Evolutionary conservation across 2,113 vertebrate species (phyloP).

Genomic region (Motacilla alba): DNA sequence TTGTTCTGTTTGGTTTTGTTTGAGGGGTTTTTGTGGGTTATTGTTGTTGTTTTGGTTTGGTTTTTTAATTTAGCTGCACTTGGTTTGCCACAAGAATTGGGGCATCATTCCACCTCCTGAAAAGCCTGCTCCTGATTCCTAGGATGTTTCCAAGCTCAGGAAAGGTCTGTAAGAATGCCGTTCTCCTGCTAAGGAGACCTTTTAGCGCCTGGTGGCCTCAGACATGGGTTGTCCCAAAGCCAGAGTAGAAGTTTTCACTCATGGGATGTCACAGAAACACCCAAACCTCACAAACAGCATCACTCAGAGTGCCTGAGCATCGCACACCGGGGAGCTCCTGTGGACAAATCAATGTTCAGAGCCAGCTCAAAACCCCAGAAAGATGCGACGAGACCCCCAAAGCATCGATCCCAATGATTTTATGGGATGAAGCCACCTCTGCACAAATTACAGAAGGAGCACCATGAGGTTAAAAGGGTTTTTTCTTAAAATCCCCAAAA

Average conservation of each 20-base stretch:
- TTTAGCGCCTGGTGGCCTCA: background rate
- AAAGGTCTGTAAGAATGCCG: background rate
- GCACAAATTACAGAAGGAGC: background rate
- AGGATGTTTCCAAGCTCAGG: background rate
- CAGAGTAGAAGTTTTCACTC: background rate
- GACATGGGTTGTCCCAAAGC: background rate
- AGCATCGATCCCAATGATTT: background rate
- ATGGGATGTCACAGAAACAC: background rate
- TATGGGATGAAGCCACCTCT: background rate
- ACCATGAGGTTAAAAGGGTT: background rate
- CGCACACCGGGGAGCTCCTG: background rate
- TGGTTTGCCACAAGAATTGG: background rate
- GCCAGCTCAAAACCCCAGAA: background rate
- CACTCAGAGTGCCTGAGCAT: background rate
- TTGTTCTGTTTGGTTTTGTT: background rate
- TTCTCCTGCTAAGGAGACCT: background rate
- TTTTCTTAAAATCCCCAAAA: background rate
- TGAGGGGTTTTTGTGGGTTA: background rate
- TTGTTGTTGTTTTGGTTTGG: background rate
- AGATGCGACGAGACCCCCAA: background rate
- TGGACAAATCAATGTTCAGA: fast-evolving
- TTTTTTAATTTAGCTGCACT: background rate
- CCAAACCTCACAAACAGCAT: background rate
- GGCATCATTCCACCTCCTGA: background rate
- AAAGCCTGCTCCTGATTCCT: background rate